Percentiles rank a stretch among this genome's conserved stretches.
Evolutionary conservation across 2,888 invertebrate species (phyloP).

Genomic region (Calameuta filiformis): DNA sequence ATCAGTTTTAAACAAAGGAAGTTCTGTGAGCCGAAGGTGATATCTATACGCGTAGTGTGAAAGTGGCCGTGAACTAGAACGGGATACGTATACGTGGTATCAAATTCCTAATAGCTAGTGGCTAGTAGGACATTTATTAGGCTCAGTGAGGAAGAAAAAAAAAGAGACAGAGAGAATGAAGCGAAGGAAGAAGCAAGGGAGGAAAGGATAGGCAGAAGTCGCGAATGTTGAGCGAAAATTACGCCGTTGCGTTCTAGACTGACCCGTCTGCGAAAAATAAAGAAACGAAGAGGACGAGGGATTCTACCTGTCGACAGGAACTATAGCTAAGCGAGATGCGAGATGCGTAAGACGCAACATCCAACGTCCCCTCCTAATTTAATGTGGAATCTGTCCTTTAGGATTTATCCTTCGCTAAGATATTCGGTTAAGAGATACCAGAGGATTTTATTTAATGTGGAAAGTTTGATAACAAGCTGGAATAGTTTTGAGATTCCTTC

Average conservation of each 20-base stretch:
- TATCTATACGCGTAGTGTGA: background rate
- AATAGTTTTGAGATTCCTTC: background rate
- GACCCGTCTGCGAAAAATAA: slow-evolving; percentile 16
- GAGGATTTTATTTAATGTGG: background rate
- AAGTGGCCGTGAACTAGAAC: background rate
- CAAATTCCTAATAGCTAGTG: background rate
- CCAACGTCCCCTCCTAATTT: background rate
- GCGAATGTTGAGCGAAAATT: slow-evolving; percentile 34
- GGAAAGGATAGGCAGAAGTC: background rate
- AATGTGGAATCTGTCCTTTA: background rate
- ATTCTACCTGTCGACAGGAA: slow-evolving; percentile 3
- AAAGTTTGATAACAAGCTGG: background rate
- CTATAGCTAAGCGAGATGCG: background rate
- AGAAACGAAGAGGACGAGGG: slow-evolving; percentile 1
- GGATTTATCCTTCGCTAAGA: background rate
- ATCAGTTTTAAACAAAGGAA: background rate
- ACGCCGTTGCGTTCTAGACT: slow-evolving; percentile 15
- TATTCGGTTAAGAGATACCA: background rate
- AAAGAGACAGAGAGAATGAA: background rate
- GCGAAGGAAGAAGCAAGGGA: background rate
- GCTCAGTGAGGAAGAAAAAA: background rate
- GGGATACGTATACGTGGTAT: background rate
- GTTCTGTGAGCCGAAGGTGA: background rate
- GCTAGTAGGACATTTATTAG: background rate
- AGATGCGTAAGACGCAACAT: background rate